A percentile compares a stretch with the other conserved stretches of the same genome.
Conservation (phyloP, 2,113 vertebrate genomes). For the Eurystomus gularis region DNA sequence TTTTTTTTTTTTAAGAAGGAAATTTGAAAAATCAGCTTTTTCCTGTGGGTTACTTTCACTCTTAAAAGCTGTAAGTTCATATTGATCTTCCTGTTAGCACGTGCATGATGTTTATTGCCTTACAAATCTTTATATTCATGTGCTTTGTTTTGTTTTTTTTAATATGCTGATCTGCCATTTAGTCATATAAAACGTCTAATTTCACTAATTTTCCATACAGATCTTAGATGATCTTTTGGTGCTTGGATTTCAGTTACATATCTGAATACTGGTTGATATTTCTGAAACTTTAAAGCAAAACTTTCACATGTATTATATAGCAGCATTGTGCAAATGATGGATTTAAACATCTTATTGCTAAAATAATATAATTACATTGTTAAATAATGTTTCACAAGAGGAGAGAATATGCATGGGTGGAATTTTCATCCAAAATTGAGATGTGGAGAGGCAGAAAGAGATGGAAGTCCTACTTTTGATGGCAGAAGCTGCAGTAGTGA, state of each 20-base stretch:
- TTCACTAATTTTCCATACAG: background rate
- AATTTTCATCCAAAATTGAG: background rate
- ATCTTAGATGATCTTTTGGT: background rate
- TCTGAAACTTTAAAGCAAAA: background rate
- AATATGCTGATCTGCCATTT: background rate
- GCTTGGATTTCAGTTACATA: background rate
- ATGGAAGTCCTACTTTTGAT: background rate
- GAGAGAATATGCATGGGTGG: background rate
- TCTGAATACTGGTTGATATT: background rate
- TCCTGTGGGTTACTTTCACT: constrained; percentile 23
- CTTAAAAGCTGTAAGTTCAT: constrained; percentile 11
- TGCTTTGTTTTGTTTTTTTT: background rate
- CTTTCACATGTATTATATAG: background rate
- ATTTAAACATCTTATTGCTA: background rate
- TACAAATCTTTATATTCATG: background rate
- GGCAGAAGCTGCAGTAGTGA: background rate
- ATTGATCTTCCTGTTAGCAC: constrained; percentile 27
- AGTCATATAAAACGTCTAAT: background rate
- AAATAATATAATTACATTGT: background rate
- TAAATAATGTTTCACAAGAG: background rate
- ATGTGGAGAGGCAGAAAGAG: background rate
- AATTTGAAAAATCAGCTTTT: constrained; percentile 40
- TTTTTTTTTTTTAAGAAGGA: constrained; percentile 23
- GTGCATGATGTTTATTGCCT: background rate
- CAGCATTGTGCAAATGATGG: background rate